Conservation (phyloP, 2,888 invertebrate genomes). For the Polydrusus cervinus region DNA sequence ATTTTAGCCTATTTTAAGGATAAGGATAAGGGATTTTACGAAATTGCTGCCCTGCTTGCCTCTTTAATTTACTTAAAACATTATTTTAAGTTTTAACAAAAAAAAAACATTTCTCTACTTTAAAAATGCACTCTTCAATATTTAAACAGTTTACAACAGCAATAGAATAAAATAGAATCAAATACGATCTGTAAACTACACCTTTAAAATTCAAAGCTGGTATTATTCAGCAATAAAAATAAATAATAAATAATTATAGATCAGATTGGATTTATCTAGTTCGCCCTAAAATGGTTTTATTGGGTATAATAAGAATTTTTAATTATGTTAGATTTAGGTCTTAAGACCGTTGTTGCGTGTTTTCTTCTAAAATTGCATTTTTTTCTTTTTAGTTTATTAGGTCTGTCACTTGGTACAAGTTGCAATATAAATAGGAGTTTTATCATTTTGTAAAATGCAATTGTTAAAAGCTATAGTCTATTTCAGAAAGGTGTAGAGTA, state of each 20-base stretch:
- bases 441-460: no score
- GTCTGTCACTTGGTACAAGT: conserved; percentile 6
- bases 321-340: conserved; percentile 15
- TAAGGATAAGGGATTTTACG: no score
- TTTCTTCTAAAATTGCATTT: conserved; percentile 10
- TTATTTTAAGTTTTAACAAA: no score
- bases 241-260: conserved; percentile 8
- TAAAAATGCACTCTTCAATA: background rate
- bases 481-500: no score
- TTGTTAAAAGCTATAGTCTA: no score
- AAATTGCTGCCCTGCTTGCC: no score
- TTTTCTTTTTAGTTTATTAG: background rate
- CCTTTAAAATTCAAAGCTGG: conserved; percentile 5
- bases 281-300: conserved; percentile 21
- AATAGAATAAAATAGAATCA: background rate
- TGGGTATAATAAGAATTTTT: conserved; percentile 14
- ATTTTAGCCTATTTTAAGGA: no score
- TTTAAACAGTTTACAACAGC: background rate
- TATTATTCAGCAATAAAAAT: conserved; percentile 21
- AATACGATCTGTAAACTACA: background rate
- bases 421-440: background rate
- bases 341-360: background rate
- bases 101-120: no score
- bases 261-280: conserved; percentile 23
- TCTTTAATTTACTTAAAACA: no score